A percentile compares a stretch with the other conserved stretches of the same genome.
phyloP scores from a whole-genome alignment of 2,113 vertebrate genomes.

The Jaculus jaculus region DNA sequence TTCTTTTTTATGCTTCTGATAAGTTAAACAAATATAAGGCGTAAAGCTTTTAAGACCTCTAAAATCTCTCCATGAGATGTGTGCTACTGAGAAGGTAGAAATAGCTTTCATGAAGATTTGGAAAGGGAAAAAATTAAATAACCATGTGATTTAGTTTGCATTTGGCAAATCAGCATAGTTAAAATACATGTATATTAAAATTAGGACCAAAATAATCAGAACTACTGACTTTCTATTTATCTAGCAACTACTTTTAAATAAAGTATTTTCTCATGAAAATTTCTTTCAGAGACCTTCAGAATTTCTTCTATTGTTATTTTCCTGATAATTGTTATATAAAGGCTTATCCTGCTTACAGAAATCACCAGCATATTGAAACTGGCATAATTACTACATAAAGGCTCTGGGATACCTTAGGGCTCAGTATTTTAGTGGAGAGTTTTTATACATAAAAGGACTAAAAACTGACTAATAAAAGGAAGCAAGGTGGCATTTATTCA shows the following conservation, averaged over 20 bases:
- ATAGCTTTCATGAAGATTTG: slow-evolving; percentile 76
- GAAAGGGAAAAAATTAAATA: slow-evolving; percentile 65
- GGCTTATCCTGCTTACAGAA: slow-evolving; percentile 21
- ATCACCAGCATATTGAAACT: slow-evolving; percentile 66
- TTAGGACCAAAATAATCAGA: slow-evolving; percentile 62
- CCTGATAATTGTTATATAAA: background rate
- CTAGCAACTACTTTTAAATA: slow-evolving; percentile 64
- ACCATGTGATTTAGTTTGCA: slow-evolving; percentile 62
- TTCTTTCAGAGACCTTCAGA: slow-evolving; percentile 47
- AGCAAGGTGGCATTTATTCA: slow-evolving; percentile 20
- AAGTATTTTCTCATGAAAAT: slow-evolving; percentile 43
- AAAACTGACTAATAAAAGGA: slow-evolving; percentile 55
- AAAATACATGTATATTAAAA: slow-evolving; percentile 75
- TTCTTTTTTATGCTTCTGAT: slow-evolving; percentile 30
- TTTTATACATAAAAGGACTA: slow-evolving; percentile 43
- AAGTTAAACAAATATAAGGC: slow-evolving; percentile 68
- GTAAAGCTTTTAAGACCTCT: slow-evolving; percentile 76
- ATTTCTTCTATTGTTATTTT: slow-evolving; percentile 46
- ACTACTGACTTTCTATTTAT: slow-evolving; percentile 63
- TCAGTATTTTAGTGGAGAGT: slow-evolving; percentile 54
- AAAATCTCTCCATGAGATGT: slow-evolving; percentile 68
- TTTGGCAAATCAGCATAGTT: slow-evolving; percentile 74
- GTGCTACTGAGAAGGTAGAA: slow-evolving; percentile 71
- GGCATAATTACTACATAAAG: slow-evolving; percentile 49
- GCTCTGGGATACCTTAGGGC: slow-evolving; percentile 47